Conservation (phyloP, 2,888 invertebrate species). For the Bombylius discolor region DNA sequence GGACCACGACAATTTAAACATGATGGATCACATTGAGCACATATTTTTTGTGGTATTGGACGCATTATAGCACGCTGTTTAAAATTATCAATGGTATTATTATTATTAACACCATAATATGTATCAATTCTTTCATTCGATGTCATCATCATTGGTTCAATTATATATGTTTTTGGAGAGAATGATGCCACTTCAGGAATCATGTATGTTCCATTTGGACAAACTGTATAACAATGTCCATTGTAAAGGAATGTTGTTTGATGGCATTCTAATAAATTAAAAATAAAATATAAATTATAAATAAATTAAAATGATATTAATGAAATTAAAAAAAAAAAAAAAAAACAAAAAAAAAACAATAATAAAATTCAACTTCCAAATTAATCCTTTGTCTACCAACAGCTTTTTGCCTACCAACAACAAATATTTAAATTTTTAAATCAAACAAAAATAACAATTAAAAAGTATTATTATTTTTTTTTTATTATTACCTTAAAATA, state of each 20-base stretch:
- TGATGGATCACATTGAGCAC: slow-evolving; percentile 26
- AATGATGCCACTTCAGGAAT: slow-evolving; percentile 2
- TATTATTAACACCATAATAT: not conserved
- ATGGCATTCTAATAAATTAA: slow-evolving; percentile 24
- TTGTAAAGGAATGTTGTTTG: slow-evolving; percentile 26
- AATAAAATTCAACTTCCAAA: too few species aligned
- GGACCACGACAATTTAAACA: slow-evolving; percentile 32
- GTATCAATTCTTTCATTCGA: not conserved
- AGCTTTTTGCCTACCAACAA: too few species aligned
- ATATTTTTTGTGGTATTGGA: slow-evolving; percentile 16
- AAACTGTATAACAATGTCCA: slow-evolving; percentile 29
- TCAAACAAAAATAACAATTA: too few species aligned
- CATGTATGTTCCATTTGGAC: slow-evolving; percentile 27
- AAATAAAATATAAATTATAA: not conserved
- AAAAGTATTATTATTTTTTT: too few species aligned
- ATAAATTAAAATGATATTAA: not conserved
- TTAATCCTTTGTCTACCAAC: too few species aligned
- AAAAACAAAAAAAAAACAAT: too few species aligned
- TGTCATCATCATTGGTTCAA: not conserved
- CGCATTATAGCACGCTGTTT: not conserved
- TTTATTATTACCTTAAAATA: too few species aligned
- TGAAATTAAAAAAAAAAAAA: too few species aligned
- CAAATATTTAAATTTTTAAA: too few species aligned
- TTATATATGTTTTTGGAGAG: not conserved
- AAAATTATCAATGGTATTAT: not conserved